These are phyloP conservation scores for Leucoma salicis DNA, from an alignment of 2,888 invertebrate species.

Conservation along the genomic window DNA sequence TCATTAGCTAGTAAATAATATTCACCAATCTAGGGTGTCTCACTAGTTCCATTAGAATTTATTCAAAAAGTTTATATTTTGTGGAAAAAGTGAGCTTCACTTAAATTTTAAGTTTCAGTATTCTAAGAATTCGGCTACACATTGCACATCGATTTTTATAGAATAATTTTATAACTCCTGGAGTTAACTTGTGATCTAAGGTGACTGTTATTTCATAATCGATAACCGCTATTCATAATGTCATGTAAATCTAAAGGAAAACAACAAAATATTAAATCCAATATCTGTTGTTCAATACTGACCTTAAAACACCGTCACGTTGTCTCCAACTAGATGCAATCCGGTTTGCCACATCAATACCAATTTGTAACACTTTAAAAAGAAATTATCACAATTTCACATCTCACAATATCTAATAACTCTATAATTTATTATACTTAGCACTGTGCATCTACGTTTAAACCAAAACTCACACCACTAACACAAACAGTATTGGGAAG, in stretches of 20 bases:
- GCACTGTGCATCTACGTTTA: slow-evolving; percentile 30
- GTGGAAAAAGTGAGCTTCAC: too few relatives aligned
- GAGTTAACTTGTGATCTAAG: too few relatives aligned
- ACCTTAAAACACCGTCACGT: slow-evolving; percentile 75
- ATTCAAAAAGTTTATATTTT: too few relatives aligned
- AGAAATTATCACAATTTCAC: slow-evolving; percentile 50
- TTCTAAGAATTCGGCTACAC: too few relatives aligned
- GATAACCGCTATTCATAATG: too few relatives aligned
- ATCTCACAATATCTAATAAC: slow-evolving; percentile 39
- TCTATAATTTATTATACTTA: slow-evolving; percentile 14
- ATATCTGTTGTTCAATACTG: slow-evolving; percentile 41
- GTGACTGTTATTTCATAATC: too few relatives aligned
- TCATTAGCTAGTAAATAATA: too few relatives aligned
- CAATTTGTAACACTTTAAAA: slow-evolving; percentile 66
- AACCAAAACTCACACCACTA: slow-evolving; percentile 55
- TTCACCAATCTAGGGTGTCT: too few relatives aligned
- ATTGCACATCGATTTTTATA: too few relatives aligned
- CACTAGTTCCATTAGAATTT: too few relatives aligned
- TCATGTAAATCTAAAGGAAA: background rate
- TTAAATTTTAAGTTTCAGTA: too few relatives aligned
- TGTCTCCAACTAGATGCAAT: slow-evolving; percentile 69
- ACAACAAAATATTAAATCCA: background rate
- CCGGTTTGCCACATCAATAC: slow-evolving; percentile 78
- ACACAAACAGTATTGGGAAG: slow-evolving; percentile 66
- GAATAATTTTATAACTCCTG: too few relatives aligned